A percentile compares a stretch with the other conserved stretches of the same genome.
Conservation (phyloP, 2,797 vertebrate species). For the Coregonus ussuriensis region DNA sequence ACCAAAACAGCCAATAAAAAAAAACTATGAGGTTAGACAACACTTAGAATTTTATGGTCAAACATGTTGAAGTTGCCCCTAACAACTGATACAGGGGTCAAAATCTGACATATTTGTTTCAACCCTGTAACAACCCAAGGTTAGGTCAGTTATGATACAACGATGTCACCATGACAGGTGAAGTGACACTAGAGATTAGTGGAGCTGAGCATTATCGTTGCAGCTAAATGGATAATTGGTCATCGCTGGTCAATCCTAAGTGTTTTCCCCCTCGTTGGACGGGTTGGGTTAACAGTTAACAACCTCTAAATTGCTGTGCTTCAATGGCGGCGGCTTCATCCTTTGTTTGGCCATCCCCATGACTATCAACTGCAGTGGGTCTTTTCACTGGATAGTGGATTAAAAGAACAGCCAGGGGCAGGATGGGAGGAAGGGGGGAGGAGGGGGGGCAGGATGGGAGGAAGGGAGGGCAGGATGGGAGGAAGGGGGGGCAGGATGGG, state of each 20-base stretch:
- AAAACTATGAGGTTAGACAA: neutral
- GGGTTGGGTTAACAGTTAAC: constrained; percentile 6
- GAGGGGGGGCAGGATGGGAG: neutral
- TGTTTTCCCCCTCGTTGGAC: neutral
- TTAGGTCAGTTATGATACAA: neutral
- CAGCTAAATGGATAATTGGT: constrained; percentile 36
- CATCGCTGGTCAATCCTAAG: constrained; percentile 21
- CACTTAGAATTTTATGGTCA: neutral
- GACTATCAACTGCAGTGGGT: neutral
- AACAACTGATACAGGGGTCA: neutral
- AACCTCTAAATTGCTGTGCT: constrained; percentile 11
- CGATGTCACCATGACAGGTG: constrained; percentile 1
- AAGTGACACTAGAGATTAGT: constrained; percentile 19
- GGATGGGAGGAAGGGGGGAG: too few species aligned
- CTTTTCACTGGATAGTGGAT: constrained; percentile 20
- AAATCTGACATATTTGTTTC: neutral
- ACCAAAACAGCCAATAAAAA: constrained; percentile 27
- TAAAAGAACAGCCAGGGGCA: constrained; percentile 5
- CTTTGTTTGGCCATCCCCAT: constrained; percentile 2
- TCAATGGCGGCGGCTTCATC: neutral
- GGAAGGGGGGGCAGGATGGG: too few species aligned
- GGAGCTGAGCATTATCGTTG: constrained; percentile 1
- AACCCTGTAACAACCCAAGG: neutral
- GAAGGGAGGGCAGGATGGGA: too few species aligned
- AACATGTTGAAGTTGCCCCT: constrained; percentile 8